Percentiles rank a stretch among this genome's conserved stretches.
Evolutionary conservation across 2,797 vertebrate species (phyloP).

Genomic region (Enteromius unitaeniatus): DNA sequence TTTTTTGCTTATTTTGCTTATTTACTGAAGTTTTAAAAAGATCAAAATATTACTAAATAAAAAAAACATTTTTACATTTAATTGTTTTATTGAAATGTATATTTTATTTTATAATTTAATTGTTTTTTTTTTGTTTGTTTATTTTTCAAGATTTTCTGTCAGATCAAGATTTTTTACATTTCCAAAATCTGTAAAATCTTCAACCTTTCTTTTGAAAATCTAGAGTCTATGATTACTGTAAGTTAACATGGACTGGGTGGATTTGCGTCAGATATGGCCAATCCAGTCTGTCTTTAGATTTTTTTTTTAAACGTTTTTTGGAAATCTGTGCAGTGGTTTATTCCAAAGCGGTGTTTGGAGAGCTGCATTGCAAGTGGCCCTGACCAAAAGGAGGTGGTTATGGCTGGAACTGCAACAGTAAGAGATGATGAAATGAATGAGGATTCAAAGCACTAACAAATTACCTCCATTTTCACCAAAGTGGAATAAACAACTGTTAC

Average conservation of each 20-base stretch:
- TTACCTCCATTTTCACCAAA: slow-evolving; percentile 35
- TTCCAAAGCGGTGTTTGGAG: slow-evolving; percentile 36
- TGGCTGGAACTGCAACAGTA: slow-evolving; percentile 25
- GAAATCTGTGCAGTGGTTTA: slow-evolving; percentile 28
- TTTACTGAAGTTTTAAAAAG: not conserved
- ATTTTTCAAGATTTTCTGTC: not conserved
- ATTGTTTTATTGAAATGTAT: too few relatives aligned
- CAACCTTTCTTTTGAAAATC: not conserved
- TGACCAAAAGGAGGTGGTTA: slow-evolving; percentile 13
- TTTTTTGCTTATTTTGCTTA: not conserved
- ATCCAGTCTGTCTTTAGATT: not conserved
- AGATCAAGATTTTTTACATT: too few relatives aligned
- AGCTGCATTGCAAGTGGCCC: slow-evolving; percentile 18
- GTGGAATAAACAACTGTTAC: slow-evolving; percentile 20
- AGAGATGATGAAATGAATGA: slow-evolving; percentile 1
- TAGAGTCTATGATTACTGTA: not conserved
- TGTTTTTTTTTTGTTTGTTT: too few relatives aligned
- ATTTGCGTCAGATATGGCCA: not conserved
- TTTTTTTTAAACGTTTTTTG: slow-evolving; percentile 6
- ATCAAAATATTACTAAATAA: not conserved
- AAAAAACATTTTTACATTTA: not conserved
- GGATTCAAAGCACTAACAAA: slow-evolving; percentile 35
- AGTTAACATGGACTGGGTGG: slow-evolving; percentile 4
- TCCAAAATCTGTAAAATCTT: not conserved
- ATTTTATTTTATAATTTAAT: too few relatives aligned